These are phyloP conservation scores for Parasteatoda tepidariorum DNA, from an alignment of 1,140 invertebrate genomes.

Conservation along the genomic window DNA sequence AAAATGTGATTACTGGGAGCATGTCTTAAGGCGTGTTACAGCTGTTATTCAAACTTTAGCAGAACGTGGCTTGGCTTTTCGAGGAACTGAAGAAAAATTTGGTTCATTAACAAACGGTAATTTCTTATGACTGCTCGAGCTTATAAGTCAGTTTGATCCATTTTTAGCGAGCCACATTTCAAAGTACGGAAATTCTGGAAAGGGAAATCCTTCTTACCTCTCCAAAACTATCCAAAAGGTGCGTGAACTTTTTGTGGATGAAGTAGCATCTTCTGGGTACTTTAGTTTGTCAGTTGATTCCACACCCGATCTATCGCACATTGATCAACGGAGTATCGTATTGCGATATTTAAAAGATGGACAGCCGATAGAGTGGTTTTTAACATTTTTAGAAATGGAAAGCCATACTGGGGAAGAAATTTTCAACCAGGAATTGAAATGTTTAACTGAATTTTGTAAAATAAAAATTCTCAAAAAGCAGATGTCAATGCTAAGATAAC, in stretches of 20 bases:
- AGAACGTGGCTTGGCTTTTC: not conserved
- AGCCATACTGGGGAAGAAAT: not conserved
- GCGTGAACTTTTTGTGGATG: not conserved
- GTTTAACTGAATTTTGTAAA: not conserved
- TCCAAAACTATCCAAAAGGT: not conserved
- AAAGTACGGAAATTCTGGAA: not conserved
- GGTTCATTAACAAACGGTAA: not conserved
- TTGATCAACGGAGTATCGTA: too few species aligned
- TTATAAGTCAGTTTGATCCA: not conserved
- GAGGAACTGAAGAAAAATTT: not conserved
- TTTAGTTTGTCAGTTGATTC: too few species aligned
- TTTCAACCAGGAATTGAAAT: not conserved
- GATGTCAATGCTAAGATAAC: constrained; percentile 13
- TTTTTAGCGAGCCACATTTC: not conserved
- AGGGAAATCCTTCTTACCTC: not conserved
- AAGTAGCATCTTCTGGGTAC: too few species aligned
- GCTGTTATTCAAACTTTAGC: not conserved
- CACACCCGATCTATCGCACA: too few species aligned
- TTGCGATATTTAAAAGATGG: too few species aligned
- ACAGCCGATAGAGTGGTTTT: not conserved
- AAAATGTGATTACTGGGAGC: not conserved
- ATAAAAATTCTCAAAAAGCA: not conserved
- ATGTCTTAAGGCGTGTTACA: not conserved
- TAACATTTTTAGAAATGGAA: not conserved
- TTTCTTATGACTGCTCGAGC: not conserved